These are phyloP conservation scores for Enteromius radiatus DNA, from an alignment of 2,797 vertebrate genomes.

Conservation along the genomic window DNA sequence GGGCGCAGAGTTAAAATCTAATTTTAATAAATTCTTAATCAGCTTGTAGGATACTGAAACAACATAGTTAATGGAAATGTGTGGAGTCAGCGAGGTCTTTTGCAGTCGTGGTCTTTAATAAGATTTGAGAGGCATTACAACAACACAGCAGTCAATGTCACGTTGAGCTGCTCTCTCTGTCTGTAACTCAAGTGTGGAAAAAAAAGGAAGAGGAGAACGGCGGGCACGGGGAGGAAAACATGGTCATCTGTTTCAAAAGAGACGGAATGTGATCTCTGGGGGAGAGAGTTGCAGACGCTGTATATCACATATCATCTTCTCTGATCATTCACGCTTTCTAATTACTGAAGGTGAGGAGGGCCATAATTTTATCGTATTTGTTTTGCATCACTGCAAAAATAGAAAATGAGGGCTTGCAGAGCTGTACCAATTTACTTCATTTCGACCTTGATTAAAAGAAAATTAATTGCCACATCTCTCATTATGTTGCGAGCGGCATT, in stretches of 20 bases:
- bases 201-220: conserved; percentile 72
- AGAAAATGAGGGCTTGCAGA: conserved; percentile 99
- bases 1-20: conserved; percentile 79
- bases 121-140: conserved; percentile 86
- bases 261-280: conserved; percentile 86
- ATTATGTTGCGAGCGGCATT: conserved; percentile 96
- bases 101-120: conserved; percentile 85
- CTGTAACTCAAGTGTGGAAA: conserved; percentile 71
- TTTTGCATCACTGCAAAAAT: conserved; percentile 99
- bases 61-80: conserved; percentile 82
- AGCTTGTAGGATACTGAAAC: conserved; percentile 80
- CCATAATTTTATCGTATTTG: conserved; percentile 99
- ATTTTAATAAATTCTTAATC: conserved; percentile 87
- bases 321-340: conserved; percentile 99
- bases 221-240: conserved; percentile 76
- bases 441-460: conserved; percentile 99
- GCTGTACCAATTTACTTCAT: conserved; percentile 99
- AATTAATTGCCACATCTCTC: conserved; percentile 99
- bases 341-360: conserved; percentile 99
- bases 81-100: conserved; percentile 85
- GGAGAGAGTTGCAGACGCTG: conserved; percentile 74
- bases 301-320: conserved; percentile 89
- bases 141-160: conserved; percentile 85
- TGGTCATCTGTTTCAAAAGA: conserved; percentile 84
- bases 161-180: conserved; percentile 80